These are phyloP conservation scores for Danio kyathit DNA, from an alignment of 2,797 vertebrate genomes.

Conservation along the genomic window DNA sequence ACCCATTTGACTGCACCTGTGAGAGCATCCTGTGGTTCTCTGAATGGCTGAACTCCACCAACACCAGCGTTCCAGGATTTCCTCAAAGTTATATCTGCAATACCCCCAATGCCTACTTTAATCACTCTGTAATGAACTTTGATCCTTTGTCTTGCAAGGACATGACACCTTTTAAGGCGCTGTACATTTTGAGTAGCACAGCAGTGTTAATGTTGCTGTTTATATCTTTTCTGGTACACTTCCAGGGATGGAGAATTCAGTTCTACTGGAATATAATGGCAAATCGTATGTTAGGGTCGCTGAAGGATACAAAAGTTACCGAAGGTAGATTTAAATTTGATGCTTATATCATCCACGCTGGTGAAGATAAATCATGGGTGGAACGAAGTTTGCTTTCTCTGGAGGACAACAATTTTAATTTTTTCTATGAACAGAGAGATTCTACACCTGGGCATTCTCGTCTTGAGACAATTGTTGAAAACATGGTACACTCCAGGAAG, in stretches of 20 bases:
- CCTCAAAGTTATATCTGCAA: conserved; percentile 87
- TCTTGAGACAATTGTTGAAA: conserved; percentile 85
- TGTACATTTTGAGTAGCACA: conserved; percentile 81
- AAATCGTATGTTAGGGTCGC: conserved; percentile 84
- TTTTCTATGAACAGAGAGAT: conserved; percentile 91
- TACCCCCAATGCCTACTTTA: conserved; percentile 88
- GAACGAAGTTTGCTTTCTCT: conserved; percentile 82
- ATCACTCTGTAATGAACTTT: conserved; percentile 80
- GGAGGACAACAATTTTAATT: conserved; percentile 78
- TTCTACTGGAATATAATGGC: conserved; percentile 91
- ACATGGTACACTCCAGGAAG: conserved; percentile 89
- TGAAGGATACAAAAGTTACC: conserved; percentile 80
- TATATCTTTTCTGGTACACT: conserved; percentile 79
- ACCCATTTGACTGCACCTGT: conserved; percentile 97
- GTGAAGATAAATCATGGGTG: conserved; percentile 86
- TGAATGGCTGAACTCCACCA: conserved; percentile 88
- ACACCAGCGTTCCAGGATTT: conserved; percentile 74
- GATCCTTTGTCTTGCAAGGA: conserved; percentile 90
- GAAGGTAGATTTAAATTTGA: conserved; percentile 83
- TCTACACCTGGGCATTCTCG: conserved; percentile 81
- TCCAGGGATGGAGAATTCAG: conserved; percentile 92
- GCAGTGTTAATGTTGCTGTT: conserved; percentile 72
- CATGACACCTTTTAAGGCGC: conserved; percentile 84
- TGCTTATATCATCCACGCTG: conserved; percentile 89
- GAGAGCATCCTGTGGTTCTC: conserved; percentile 95